phyloP scores from a whole-genome alignment of 2,113 vertebrate species.

The Zosterops borbonicus region DNA sequence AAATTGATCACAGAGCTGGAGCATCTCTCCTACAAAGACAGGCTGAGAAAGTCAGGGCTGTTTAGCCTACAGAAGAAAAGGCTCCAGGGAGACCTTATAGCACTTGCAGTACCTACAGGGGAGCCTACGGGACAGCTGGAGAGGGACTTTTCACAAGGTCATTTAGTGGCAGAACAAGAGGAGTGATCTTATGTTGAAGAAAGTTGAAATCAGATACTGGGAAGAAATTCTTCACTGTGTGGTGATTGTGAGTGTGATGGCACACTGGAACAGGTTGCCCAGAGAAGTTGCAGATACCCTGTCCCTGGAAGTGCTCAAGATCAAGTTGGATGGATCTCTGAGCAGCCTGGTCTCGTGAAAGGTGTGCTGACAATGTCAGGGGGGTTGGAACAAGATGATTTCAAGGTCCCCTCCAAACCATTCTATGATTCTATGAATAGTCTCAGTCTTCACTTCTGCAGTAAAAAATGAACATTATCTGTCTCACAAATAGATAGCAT shows the following conservation, averaged over 20 bases:
- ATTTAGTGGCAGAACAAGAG: not conserved
- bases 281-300: not conserved
- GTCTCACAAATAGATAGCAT: not conserved
- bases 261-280: not conserved
- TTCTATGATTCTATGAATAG: not conserved
- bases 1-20: not conserved
- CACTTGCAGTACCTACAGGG: not conserved
- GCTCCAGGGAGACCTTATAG: not conserved
- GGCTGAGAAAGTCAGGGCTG: not conserved
- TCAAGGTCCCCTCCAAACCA: not conserved
- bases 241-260: not conserved
- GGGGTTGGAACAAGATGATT: fast-evolving
- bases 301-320: not conserved
- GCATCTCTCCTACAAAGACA: not conserved
- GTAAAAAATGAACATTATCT: not conserved
- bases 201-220: not conserved
- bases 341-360: not conserved
- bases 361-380: not conserved
- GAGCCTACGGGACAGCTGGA: not conserved
- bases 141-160: not conserved
- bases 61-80: not conserved
- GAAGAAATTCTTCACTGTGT: not conserved
- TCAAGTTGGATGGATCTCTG: not conserved
- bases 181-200: not conserved
- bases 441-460: not conserved